phyloP scores from a whole-genome alignment of 2,888 invertebrate genomes.

The Temnothorax rugatulus region DNA sequence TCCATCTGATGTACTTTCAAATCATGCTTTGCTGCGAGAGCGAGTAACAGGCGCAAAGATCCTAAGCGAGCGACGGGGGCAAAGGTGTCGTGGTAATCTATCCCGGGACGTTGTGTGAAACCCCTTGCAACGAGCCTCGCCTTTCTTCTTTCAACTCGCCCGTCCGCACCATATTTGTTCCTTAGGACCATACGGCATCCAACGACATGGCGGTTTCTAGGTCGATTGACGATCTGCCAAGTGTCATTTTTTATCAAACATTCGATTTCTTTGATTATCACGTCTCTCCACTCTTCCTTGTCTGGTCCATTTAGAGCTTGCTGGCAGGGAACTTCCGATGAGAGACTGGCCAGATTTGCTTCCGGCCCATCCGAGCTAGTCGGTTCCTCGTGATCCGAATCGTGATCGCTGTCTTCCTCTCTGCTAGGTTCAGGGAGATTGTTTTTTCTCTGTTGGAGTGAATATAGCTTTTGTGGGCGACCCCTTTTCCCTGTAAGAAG shows the following conservation, averaged over 20 bases:
- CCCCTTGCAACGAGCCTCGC: not conserved
- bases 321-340: not conserved
- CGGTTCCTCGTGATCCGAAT: not conserved
- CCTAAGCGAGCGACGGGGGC: not conserved
- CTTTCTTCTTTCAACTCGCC: not conserved
- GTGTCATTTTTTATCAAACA: not conserved
- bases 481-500: not conserved
- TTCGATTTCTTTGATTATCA: not conserved
- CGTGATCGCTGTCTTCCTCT: not conserved
- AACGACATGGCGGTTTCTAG: not conserved
- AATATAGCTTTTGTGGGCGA: not conserved
- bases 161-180: not conserved
- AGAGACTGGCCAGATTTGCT: not conserved
- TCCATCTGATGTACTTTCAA: constrained; percentile 8
- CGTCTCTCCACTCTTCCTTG: not conserved
- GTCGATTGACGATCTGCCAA: not conserved
- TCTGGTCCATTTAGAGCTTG: not conserved
- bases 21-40: not conserved
- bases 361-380: fast-evolving
- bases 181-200: not conserved
- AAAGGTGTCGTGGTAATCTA: not conserved
- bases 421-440: not conserved
- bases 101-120: not conserved
- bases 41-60: constrained; percentile 9
- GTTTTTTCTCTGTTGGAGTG: not conserved